These are phyloP conservation scores for Pantherophis vulpinus DNA, from an alignment of 2,797 vertebrate genomes.

Conservation along the genomic window DNA sequence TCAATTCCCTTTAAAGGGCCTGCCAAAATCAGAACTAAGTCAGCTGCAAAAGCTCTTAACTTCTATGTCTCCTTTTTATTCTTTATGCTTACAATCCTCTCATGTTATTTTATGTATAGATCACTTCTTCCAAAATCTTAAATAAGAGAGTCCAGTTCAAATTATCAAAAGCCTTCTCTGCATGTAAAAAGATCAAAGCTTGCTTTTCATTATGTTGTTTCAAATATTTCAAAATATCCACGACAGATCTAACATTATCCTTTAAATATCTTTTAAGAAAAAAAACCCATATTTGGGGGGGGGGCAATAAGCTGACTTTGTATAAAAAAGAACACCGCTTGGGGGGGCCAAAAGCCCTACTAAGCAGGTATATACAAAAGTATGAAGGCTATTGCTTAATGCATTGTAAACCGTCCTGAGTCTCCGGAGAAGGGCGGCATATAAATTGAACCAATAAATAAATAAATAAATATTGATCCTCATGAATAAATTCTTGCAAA, in stretches of 20 bases:
- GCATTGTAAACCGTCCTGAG: too few relatives aligned
- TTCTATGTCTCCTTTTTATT: background rate
- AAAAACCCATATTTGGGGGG: too few relatives aligned
- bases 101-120: background rate
- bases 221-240: background rate
- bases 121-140: background rate
- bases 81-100: background rate
- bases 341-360: too few relatives aligned
- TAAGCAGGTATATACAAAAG: too few relatives aligned
- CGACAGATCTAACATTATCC: background rate
- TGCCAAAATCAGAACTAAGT: background rate
- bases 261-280: background rate
- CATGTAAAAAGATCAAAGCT: background rate
- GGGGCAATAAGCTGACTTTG: too few relatives aligned
- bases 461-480: background rate
- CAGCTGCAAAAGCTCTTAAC: background rate
- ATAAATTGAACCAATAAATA: too few relatives aligned
- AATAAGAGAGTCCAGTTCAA: background rate
- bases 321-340: too few relatives aligned
- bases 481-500: background rate
- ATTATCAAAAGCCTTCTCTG: background rate
- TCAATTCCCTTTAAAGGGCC: background rate
- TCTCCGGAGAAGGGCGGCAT: too few relatives aligned
- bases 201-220: background rate
- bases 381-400: too few relatives aligned